Conservation (phyloP, 2,888 invertebrate genomes). For the Drosophila atripex region DNA sequence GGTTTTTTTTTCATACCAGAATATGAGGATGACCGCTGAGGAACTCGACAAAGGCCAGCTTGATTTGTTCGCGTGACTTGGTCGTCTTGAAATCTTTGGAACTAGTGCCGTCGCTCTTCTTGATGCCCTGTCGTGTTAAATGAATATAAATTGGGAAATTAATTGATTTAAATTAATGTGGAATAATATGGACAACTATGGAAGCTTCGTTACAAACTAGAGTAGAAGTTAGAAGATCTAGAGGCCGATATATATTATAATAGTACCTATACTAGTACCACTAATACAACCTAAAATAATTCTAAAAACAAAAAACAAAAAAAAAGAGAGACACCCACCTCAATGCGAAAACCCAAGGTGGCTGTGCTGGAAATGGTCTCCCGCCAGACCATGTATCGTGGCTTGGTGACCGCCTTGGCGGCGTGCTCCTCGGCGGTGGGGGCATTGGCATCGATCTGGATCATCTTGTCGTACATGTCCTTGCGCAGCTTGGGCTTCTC, state of each 20-base stretch:
- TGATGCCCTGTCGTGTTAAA: constrained; percentile 87
- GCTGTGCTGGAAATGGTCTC: constrained; percentile 99
- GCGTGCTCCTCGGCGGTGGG: constrained; percentile 95
- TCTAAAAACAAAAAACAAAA: too few relatives aligned
- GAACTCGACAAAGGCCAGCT: constrained; percentile 92
- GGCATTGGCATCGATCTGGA: constrained; percentile 94
- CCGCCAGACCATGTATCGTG: constrained; percentile 97
- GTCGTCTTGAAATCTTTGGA: constrained; percentile 98
- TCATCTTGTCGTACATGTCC: constrained; percentile 99
- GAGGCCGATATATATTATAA: too few relatives aligned
- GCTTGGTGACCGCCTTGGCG: constrained; percentile 96
- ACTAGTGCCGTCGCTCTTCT: constrained; percentile 94
- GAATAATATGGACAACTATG: background rate
- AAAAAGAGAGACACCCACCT: constrained; percentile 82
- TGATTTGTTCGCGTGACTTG: constrained; percentile 92
- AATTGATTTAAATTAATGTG: background rate
- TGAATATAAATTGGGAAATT: background rate
- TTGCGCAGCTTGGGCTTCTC: constrained; percentile 96
- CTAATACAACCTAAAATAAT: too few relatives aligned
- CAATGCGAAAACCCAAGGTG: constrained; percentile 97
- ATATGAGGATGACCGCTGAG: constrained; percentile 91
- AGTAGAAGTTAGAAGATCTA: too few relatives aligned
- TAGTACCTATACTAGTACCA: too few relatives aligned
- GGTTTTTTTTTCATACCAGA: constrained; percentile 86
- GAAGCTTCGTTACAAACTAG: too few relatives aligned